Evolutionary conservation across 2,888 invertebrate species (phyloP).

Genomic region (Resseliella maxima): DNA sequence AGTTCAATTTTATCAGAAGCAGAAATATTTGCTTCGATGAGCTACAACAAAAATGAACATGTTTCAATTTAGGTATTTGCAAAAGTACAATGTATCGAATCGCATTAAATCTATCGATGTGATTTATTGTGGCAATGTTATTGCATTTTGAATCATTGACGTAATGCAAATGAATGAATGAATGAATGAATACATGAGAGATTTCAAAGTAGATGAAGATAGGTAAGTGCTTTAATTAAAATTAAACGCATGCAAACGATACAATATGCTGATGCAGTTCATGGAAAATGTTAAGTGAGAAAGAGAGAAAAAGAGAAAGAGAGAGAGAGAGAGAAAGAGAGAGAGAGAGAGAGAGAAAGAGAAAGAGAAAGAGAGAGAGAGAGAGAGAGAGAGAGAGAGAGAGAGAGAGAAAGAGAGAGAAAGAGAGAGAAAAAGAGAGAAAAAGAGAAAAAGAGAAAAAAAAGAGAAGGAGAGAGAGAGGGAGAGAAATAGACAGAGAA

Average conservation of each 20-base stretch:
- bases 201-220: neutral
- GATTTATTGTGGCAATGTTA: conserved; percentile 23
- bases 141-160: neutral
- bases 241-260: conserved; percentile 26
- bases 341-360: neutral
- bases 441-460: neutral
- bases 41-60: neutral
- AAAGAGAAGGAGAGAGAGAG: neutral
- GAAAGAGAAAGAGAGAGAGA: neutral
- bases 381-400: too few relatives aligned
- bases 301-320: neutral
- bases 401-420: neutral
- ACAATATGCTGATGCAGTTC: neutral
- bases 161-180: neutral
- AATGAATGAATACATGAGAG: neutral
- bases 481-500: neutral
- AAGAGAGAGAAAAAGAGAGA: neutral
- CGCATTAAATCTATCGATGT: neutral
- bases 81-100: neutral
- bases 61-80: neutral
- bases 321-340: neutral
- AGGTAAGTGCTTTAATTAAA: conserved; percentile 44
- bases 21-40: too few relatives aligned
- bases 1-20: too few relatives aligned
- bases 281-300: neutral